These are phyloP conservation scores for Diabrotica balteata DNA, from an alignment of 2,888 invertebrate species.

Conservation along the genomic window DNA sequence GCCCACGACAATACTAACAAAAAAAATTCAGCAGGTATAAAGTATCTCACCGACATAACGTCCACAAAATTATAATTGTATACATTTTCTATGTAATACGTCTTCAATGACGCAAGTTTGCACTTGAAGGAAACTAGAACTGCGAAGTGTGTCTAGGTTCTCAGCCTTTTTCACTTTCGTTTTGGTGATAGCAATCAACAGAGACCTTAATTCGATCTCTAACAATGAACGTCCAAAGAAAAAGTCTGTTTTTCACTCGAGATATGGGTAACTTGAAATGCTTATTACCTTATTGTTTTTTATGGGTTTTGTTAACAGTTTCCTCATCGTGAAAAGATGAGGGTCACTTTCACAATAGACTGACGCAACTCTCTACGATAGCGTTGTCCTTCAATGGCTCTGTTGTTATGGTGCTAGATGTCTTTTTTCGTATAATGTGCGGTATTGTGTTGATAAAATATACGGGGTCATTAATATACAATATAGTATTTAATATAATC, in stretches of 20 bases:
- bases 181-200: slow-evolving; percentile 1
- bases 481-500: too few relatives aligned
- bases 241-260: slow-evolving; percentile 3
- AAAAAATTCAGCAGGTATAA: too few relatives aligned
- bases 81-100: neutral
- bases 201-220: slow-evolving; percentile 18
- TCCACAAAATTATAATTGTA: too few relatives aligned
- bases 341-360: slow-evolving; percentile 24
- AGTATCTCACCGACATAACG: too few relatives aligned
- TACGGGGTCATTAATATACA: too few relatives aligned
- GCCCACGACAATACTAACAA: too few relatives aligned
- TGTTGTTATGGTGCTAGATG: neutral
- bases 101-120: slow-evolving; percentile 17
- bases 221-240: slow-evolving; percentile 20
- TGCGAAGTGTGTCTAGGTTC: slow-evolving; percentile 22
- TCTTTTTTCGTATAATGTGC: neutral
- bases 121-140: slow-evolving; percentile 16
- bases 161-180: slow-evolving; percentile 13
- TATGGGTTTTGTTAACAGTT: slow-evolving; percentile 7
- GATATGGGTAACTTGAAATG: slow-evolving; percentile 14
- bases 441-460: too few relatives aligned
- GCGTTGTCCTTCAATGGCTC: neutral
- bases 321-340: slow-evolving; percentile 11
- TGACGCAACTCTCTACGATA: slow-evolving; percentile 4
- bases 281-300: slow-evolving; percentile 19